Percentiles rank a stretch among this genome's conserved stretches.
phyloP scores from a whole-genome alignment of 2,888 invertebrate species.

The Morpho deidamia region DNA sequence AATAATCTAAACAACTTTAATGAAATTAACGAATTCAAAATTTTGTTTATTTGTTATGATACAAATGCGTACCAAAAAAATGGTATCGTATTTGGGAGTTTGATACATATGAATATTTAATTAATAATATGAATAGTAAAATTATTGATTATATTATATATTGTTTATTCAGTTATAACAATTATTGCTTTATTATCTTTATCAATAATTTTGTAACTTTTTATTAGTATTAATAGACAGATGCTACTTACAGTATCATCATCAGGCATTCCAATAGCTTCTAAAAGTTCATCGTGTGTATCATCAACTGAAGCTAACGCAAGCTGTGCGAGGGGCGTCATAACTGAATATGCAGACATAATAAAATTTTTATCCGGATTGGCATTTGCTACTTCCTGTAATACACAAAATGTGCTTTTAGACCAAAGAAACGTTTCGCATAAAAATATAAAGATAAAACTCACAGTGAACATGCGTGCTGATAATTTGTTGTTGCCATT shows the following conservation, averaged over 20 bases:
- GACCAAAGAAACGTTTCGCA: not conserved
- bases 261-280: conserved; percentile 46
- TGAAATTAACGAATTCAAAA: too few relatives aligned
- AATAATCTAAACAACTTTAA: too few relatives aligned
- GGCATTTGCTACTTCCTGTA: conserved; percentile 45
- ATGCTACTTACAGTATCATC: conserved; percentile 39
- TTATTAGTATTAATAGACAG: not conserved
- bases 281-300: conserved; percentile 53
- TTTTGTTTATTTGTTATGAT: not conserved
- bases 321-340: conserved; percentile 55
- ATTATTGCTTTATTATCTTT: not conserved
- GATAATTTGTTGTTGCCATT: not conserved
- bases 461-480: not conserved
- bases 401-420: not conserved
- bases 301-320: conserved; percentile 49
- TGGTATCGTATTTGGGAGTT: not conserved
- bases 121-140: not conserved
- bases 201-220: not conserved
- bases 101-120: not conserved
- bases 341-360: conserved; percentile 65
- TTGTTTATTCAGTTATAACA: too few relatives aligned
- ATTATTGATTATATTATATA: too few relatives aligned
- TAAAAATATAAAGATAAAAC: conserved; percentile 7
- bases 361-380: conserved; percentile 48
- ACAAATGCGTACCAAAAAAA: not conserved